Percentiles rank a stretch among this genome's conserved stretches.
These are phyloP conservation scores for Melitaea cinxia DNA, from an alignment of 1,140 invertebrate genomes.

Conservation along the genomic window DNA sequence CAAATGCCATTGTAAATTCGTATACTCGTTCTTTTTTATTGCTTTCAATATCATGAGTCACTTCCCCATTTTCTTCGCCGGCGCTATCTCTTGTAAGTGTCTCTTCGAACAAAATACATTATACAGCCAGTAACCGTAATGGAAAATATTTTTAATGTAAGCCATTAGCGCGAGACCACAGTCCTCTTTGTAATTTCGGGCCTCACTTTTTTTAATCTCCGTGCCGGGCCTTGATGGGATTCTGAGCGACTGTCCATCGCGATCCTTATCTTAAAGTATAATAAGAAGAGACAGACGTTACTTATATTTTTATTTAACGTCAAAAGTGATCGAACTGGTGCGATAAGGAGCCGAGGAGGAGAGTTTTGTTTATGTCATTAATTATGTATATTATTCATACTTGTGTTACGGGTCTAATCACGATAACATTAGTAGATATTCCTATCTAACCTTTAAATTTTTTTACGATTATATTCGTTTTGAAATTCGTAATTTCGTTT, in stretches of 20 bases:
- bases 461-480: constrained; percentile 47
- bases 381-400: constrained; percentile 69
- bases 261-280: constrained; percentile 76
- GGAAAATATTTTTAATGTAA: constrained; percentile 77
- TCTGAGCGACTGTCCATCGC: constrained; percentile 75
- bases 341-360: constrained; percentile 64
- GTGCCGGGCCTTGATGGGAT: constrained; percentile 67
- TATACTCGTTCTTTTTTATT: constrained; percentile 3
- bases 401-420: too few relatives aligned
- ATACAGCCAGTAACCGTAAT: constrained; percentile 66
- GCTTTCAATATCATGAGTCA: constrained; percentile 36
- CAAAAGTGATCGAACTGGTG: constrained; percentile 72
- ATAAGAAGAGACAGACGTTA: constrained; percentile 78
- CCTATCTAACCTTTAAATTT: too few relatives aligned
- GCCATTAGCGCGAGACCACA: constrained; percentile 70
- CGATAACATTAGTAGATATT: too few relatives aligned
- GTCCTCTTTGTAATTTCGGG: constrained; percentile 73
- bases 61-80: constrained; percentile 32
- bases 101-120: constrained; percentile 57
- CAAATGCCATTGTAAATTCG: constrained; percentile 8
- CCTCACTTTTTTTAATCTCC: constrained; percentile 70
- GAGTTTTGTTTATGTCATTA: constrained; percentile 77
- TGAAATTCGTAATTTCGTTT: constrained; percentile 34
- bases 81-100: constrained; percentile 30
- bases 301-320: constrained; percentile 81